Evolutionary conservation across 2,113 vertebrate species (phyloP).

Genomic region (Quiscalus mexicanus): DNA sequence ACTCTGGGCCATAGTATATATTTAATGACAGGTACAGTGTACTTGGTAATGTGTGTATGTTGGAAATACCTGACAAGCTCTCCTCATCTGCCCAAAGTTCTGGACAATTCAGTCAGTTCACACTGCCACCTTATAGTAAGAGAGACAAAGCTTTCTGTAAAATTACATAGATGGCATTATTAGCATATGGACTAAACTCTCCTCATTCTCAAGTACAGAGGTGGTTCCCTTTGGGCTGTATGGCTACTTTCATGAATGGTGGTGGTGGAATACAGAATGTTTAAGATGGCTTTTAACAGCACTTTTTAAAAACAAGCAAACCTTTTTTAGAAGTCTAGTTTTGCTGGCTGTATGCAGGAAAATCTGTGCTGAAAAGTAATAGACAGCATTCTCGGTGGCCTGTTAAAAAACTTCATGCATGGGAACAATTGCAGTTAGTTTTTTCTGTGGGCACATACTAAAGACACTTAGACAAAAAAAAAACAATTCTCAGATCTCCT

Average conservation of each 20-base stretch:
- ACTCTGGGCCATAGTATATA: neutral
- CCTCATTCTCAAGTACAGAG: neutral
- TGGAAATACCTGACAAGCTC: neutral
- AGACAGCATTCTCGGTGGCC: neutral
- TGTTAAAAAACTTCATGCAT: neutral
- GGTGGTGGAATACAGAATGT: neutral
- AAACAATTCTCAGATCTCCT: neutral
- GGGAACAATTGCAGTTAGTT: neutral
- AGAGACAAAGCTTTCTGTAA: neutral
- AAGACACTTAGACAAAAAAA: neutral
- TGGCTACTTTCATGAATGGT: neutral
- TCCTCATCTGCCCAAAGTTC: neutral
- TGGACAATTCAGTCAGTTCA: neutral
- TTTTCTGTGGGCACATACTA: neutral
- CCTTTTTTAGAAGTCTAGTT: accelerated
- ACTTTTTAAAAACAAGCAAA: neutral
- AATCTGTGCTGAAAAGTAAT: neutral
- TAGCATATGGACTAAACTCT: neutral
- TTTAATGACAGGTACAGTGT: neutral
- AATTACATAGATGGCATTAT: neutral
- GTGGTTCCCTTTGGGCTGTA: neutral
- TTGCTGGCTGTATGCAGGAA: neutral
- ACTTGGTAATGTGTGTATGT: neutral
- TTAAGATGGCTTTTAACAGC: neutral
- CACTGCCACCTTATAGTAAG: neutral